These are phyloP conservation scores for Hybognathus amarus DNA, from an alignment of 2,797 vertebrate genomes.

Conservation along the genomic window DNA sequence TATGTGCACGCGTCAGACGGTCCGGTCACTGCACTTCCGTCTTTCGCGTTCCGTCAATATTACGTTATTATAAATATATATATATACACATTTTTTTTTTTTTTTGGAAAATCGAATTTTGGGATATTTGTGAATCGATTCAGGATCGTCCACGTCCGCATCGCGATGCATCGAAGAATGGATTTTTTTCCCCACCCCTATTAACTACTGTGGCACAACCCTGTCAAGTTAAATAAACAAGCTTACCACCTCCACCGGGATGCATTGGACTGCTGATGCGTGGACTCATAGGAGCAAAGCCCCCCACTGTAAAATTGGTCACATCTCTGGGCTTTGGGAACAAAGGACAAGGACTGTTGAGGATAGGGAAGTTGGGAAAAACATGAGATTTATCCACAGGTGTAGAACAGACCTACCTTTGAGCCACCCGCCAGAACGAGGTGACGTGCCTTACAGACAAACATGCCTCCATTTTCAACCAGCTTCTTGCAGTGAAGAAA, in stretches of 20 bases:
- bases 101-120: too few species aligned
- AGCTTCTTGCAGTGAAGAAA: conserved; percentile 98
- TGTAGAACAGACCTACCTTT: conserved; percentile 78
- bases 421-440: conserved; percentile 91
- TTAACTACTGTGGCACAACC: background rate
- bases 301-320: conserved; percentile 90
- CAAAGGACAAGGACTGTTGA: background rate
- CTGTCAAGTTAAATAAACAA: background rate
- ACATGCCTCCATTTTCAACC: conserved; percentile 98
- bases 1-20: too few species aligned
- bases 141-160: too few species aligned
- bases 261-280: conserved; percentile 96
- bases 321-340: conserved; percentile 87
- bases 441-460: conserved; percentile 92
- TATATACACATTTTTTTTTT: too few species aligned
- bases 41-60: too few species aligned
- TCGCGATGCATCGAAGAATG: too few species aligned
- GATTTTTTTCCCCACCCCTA: too few species aligned
- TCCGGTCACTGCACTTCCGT: too few species aligned
- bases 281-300: conserved; percentile 93
- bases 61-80: too few species aligned
- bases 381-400: background rate
- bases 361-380: background rate
- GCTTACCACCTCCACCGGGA: conserved; percentile 76
- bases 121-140: too few species aligned